Percentiles rank a stretch among this genome's conserved stretches.
Conservation (phyloP, 1,140 invertebrate species). For the Drosophila lacteicornis region DNA sequence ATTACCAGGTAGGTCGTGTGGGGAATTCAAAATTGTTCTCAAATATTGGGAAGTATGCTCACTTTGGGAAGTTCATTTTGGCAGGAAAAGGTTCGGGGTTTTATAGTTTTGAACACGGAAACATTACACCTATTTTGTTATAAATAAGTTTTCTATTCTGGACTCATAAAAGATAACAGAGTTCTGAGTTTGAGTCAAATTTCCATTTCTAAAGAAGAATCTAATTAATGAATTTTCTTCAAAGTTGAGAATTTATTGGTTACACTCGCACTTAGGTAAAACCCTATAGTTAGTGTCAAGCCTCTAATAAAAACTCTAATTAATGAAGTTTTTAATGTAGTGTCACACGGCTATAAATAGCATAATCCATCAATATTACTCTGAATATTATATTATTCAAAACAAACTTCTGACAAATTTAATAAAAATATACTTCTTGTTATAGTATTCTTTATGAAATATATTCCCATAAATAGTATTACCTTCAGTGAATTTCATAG, state of each 20-base stretch:
- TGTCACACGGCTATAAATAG: too few relatives aligned
- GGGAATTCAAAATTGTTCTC: constrained; percentile 54
- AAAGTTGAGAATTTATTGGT: too few relatives aligned
- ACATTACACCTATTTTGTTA: background rate
- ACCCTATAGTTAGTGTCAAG: too few relatives aligned
- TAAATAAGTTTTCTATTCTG: background rate
- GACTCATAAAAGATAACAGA: background rate
- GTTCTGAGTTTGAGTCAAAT: background rate
- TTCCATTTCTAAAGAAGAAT: background rate
- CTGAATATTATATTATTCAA: too few relatives aligned
- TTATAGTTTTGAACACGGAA: background rate
- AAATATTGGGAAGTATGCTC: background rate
- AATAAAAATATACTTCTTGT: background rate
- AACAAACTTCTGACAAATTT: too few relatives aligned
- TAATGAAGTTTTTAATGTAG: too few relatives aligned
- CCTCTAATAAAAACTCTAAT: too few relatives aligned
- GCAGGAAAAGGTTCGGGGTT: background rate
- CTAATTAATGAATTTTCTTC: background rate
- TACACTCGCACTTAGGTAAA: too few relatives aligned
- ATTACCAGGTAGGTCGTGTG: constrained; percentile 55
- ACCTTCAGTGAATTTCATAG: background rate
- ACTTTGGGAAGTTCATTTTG: background rate
- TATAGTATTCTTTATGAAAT: background rate
- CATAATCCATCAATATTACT: background rate
- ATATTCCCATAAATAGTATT: background rate